Conservation (phyloP, 35 echinoderm and acorn worm species). For the Strongylocentrotus purpuratus region DNA sequence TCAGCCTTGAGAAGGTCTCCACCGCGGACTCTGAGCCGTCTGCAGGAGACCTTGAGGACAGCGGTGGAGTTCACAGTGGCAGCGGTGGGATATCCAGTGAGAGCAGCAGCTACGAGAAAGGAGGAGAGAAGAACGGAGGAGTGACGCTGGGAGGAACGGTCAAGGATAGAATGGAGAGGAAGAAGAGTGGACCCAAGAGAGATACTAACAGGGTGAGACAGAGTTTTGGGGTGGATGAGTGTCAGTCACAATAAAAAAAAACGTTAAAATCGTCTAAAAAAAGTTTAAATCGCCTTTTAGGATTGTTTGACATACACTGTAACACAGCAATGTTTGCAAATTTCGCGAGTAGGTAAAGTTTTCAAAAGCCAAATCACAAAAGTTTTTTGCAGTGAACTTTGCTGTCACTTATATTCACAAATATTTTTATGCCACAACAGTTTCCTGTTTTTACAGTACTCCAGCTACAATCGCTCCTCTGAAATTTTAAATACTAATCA, state of each 20-base stretch:
- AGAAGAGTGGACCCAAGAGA: slow-evolving; percentile 68
- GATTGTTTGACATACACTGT: not conserved
- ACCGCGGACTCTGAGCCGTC: not conserved
- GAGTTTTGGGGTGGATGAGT: slow-evolving; percentile 68
- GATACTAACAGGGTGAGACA: slow-evolving; percentile 84
- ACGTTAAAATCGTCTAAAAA: not conserved
- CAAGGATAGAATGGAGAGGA: slow-evolving; percentile 56
- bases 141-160: not conserved
- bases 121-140: slow-evolving; percentile 41
- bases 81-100: slow-evolving; percentile 38
- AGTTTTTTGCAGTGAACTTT: too few species aligned
- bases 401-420: too few species aligned
- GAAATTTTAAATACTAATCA: too few species aligned
- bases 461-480: too few species aligned
- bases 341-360: too few species aligned
- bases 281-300: not conserved
- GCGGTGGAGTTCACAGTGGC: not conserved
- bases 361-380: too few species aligned
- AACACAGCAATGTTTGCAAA: too few species aligned
- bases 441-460: too few species aligned
- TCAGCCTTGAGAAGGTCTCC: slow-evolving; percentile 28
- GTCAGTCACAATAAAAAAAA: slow-evolving; percentile 38
- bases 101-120: slow-evolving; percentile 29
- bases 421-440: too few species aligned
- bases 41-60: slow-evolving; percentile 5